Base-by-base conservation (phyloP, 2,797 vertebrate genomes). In the Smutsia gigantea region DNA sequence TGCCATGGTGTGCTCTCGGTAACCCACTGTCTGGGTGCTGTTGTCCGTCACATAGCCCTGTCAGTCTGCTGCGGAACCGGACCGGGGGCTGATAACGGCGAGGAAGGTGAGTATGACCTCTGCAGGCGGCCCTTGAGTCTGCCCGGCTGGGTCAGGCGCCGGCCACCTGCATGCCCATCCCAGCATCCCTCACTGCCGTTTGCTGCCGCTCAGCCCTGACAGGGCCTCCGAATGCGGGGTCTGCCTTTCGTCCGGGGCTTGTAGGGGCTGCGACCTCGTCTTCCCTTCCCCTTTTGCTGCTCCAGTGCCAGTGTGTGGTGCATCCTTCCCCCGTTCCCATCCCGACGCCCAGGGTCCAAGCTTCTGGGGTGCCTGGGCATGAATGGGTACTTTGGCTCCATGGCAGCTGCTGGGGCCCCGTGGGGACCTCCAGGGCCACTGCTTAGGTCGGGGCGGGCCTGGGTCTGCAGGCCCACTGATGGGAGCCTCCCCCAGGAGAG, bases 401-500 rank as follows among this genome's bases (percentile, higher is more conserved):
- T 71, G 42, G 69, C n/a, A 18, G 61, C 61, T 55, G 2, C 46
- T 29, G 46, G 37, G 69, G 63, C 13, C 55, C 21, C 31, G 27
- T 4, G 29, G 49, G 66, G 74, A 23, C 10, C 71, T 29, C 19
- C 11, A 12, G 59, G 72, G 25, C 31, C 25, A 27, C 59, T 13
- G 57, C 57, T 23, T 11, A 46, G 46, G 57, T 42, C 37, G 37
- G 34, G 12, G 19, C 8, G 18, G 19, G 29, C 13, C 79, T 82
- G 18, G 14, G 23, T 14, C 59, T 42, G 4, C n/a, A 23, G 21
- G 11, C n/a, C 9, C 9, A 23, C 69, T 95, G 64, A 90, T 29
- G 2, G 66, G 87, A 53, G 49, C 69, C 51, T 53, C 93, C 93
- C 53, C 71, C 77, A 99, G 99, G 99, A 97, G 99, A 99, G 98